Evolutionary conservation across 2,888 invertebrate genomes (phyloP).

Genomic region (Melangyna quadrimaculata): DNA sequence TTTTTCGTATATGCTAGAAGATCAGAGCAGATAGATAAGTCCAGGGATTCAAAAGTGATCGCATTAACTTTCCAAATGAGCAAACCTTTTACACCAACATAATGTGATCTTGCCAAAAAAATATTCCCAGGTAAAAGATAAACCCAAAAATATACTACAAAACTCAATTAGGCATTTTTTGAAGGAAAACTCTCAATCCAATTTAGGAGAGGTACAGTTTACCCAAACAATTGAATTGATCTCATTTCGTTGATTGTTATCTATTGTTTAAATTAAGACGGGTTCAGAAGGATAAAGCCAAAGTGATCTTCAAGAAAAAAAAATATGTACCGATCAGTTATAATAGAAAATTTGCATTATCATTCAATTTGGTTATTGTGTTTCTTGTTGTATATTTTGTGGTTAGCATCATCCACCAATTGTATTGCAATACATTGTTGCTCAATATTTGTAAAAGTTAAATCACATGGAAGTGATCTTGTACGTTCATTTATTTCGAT

Average conservation of each 20-base stretch:
- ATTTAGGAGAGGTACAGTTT: conserved; percentile 51
- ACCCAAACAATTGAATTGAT: conserved; percentile 60
- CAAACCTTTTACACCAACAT: conserved; percentile 48
- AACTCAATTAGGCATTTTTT: conserved; percentile 65
- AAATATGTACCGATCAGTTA: conserved; percentile 9
- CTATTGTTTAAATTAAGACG: conserved; percentile 49
- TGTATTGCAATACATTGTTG: conserved; percentile 24
- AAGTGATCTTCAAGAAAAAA: conserved; percentile 47
- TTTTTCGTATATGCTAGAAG: conserved; percentile 17
- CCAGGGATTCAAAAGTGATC: conserved; percentile 64
- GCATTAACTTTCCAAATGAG: conserved; percentile 73
- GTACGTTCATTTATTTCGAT: conserved; percentile 17
- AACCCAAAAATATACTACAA: conserved; percentile 8
- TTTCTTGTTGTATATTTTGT: not conserved
- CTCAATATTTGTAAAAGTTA: conserved; percentile 45
- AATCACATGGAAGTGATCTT: conserved; percentile 65
- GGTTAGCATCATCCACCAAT: conserved; percentile 8
- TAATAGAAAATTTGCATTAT: conserved; percentile 57
- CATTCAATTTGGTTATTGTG: conserved; percentile 1
- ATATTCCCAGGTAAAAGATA: conserved; percentile 1
- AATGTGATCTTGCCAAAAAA: conserved; percentile 45
- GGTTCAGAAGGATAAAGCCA: conserved; percentile 26
- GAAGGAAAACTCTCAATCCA: conserved; percentile 44
- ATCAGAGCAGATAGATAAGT: conserved; percentile 47
- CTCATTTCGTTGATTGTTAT: conserved; percentile 64